These are phyloP conservation scores for Aporophyla lueneburgensis DNA, from an alignment of 2,888 invertebrate species.

Conservation along the genomic window DNA sequence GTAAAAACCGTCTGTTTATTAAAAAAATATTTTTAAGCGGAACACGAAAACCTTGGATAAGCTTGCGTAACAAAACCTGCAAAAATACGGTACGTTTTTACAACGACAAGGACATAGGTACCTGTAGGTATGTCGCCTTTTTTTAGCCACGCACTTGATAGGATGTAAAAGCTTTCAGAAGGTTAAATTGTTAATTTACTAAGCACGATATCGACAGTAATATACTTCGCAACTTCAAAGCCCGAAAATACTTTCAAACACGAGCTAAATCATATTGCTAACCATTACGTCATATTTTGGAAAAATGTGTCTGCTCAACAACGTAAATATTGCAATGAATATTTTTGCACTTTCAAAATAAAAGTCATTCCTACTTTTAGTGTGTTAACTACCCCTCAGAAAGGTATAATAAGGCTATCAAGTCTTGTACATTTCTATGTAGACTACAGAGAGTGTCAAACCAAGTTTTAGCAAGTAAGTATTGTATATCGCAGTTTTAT, in stretches of 20 bases:
- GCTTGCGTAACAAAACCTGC: slow-evolving; percentile 67
- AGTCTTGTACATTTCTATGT: background rate
- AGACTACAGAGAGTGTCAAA: background rate
- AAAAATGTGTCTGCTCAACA: too few relatives aligned
- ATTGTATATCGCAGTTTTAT: too few relatives aligned
- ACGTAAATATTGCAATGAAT: too few relatives aligned
- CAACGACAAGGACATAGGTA: slow-evolving; percentile 45
- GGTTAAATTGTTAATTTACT: background rate
- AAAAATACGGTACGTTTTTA: slow-evolving; percentile 68
- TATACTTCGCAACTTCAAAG: background rate
- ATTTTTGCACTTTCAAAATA: too few relatives aligned
- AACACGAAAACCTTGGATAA: slow-evolving; percentile 56
- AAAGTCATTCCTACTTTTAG: too few relatives aligned
- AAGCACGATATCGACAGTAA: background rate
- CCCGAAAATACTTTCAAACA: background rate
- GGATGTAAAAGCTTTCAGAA: slow-evolving; percentile 12
- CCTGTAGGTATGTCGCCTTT: slow-evolving; percentile 44
- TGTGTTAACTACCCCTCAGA: too few relatives aligned
- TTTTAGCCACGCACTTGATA: slow-evolving; percentile 57
- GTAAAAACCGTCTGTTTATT: slow-evolving; percentile 37
- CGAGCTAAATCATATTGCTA: too few relatives aligned
- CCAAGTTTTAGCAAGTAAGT: background rate
- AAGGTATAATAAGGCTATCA: background rate
- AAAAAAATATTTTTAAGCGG: slow-evolving; percentile 53
- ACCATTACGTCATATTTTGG: too few relatives aligned